Conservation (phyloP, 2,113 vertebrate genomes). For the Micronisus gabar region DNA sequence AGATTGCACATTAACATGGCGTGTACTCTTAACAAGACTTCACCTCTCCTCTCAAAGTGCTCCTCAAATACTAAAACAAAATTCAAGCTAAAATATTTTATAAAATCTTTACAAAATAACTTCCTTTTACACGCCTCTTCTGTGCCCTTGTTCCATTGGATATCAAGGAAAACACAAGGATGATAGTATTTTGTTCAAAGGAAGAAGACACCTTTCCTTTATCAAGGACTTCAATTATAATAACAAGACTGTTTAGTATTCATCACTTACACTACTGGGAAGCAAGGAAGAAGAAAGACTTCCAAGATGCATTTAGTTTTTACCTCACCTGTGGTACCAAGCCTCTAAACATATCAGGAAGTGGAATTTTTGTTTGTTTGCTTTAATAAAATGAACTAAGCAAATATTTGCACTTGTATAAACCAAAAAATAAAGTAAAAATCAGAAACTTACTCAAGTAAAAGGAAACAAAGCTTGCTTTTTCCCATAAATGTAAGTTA, state of each 20-base stretch:
- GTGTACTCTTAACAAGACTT: background rate
- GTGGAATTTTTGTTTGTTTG: fast-evolving
- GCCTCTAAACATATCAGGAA: background rate
- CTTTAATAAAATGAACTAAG: background rate
- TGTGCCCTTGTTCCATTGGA: background rate
- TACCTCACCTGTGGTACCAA: background rate
- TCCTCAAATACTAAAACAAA: background rate
- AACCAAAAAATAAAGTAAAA: background rate
- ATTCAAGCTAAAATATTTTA: background rate
- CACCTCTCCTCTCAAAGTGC: background rate
- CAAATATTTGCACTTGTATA: background rate
- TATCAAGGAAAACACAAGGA: background rate
- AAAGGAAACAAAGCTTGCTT: background rate
- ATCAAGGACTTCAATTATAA: background rate
- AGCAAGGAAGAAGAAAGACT: background rate
- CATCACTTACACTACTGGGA: background rate
- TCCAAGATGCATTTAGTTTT: background rate
- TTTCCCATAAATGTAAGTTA: background rate
- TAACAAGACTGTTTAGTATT: background rate
- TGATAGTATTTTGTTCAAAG: background rate
- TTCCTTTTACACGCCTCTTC: background rate
- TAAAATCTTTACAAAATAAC: background rate
- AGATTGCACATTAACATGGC: background rate
- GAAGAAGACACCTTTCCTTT: background rate
- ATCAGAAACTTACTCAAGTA: background rate